phyloP scores from a whole-genome alignment of 2,113 vertebrate species.

The Myiozetetes cayanensis region DNA sequence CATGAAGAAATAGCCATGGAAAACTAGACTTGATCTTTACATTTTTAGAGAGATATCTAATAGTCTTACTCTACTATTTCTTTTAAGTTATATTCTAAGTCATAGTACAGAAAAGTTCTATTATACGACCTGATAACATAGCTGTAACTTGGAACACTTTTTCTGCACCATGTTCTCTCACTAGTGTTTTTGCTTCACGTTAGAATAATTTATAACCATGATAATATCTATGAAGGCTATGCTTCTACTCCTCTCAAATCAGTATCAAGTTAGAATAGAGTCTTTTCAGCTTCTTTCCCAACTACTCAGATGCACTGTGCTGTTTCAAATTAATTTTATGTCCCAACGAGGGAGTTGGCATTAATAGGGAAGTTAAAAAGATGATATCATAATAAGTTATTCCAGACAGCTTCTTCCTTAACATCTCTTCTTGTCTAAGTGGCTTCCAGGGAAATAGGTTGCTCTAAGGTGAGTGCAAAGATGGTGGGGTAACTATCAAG shows the following conservation, averaged over 20 bases:
- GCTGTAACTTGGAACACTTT: not conserved
- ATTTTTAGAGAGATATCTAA: not conserved
- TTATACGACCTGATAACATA: not conserved
- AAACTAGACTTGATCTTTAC: not conserved
- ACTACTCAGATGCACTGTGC: not conserved
- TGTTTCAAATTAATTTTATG: not conserved
- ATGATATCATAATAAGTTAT: not conserved
- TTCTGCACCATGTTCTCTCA: not conserved
- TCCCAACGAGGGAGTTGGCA: not conserved
- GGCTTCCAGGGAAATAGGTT: not conserved
- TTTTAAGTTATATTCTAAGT: not conserved
- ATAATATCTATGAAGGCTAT: not conserved
- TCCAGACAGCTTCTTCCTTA: not conserved
- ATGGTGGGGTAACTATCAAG: not conserved
- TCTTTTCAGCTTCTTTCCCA: not conserved
- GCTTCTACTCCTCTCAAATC: not conserved
- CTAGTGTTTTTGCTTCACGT: not conserved
- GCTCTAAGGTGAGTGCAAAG: not conserved
- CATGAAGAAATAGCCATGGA: not conserved
- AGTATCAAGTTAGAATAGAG: not conserved
- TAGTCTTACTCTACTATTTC: not conserved
- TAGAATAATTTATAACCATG: not conserved
- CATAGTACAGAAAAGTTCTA: not conserved
- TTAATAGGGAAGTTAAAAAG: not conserved
- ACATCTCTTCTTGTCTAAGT: not conserved